Evolutionary conservation across 2,797 vertebrate species (phyloP).

Genomic region (Bufotes viridis): DNA sequence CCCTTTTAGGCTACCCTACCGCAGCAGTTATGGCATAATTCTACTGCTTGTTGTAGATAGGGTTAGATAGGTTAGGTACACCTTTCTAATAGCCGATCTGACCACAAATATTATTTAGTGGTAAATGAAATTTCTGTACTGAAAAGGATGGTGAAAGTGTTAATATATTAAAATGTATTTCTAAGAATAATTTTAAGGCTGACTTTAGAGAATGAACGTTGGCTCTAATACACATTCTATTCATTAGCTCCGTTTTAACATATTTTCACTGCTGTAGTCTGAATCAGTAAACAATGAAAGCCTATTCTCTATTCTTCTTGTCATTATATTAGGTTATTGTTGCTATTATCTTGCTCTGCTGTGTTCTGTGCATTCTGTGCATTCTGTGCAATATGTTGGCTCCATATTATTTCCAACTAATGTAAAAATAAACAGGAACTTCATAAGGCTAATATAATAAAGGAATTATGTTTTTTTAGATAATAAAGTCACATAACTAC

Average conservation of each 20-base stretch:
- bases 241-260: neutral
- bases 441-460: neutral
- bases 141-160: neutral
- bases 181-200: neutral
- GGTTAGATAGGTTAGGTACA: too few relatives aligned
- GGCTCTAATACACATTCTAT: neutral
- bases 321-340: constrained; percentile 12
- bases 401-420: neutral
- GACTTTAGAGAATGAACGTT: neutral
- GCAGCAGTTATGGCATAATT: too few relatives aligned
- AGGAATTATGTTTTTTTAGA: neutral
- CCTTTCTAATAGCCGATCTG: too few relatives aligned
- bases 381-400: neutral
- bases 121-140: neutral
- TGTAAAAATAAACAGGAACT: neutral
- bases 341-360: neutral
- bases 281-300: constrained; percentile 3
- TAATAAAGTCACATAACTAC: neutral
- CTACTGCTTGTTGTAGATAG: too few relatives aligned
- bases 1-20: too few relatives aligned
- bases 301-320: neutral
- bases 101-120: too few relatives aligned
- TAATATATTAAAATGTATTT: neutral
- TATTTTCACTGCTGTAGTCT: neutral
- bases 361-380: neutral